A percentile compares a stretch with the other conserved stretches of the same genome.
Conservation (phyloP, 2,888 invertebrate species). For the Meteorus cinctellus region DNA sequence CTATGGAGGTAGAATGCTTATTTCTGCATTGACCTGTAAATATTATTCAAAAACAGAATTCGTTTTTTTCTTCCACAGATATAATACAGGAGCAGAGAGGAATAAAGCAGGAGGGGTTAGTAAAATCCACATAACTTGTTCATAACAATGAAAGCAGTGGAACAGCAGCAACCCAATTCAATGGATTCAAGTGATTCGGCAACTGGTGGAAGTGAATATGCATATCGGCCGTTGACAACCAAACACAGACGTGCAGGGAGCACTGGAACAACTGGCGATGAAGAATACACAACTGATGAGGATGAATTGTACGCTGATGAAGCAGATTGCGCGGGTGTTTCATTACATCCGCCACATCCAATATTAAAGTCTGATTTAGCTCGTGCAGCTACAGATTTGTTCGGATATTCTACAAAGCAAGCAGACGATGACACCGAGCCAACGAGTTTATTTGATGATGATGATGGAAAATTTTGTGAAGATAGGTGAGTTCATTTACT, state of each 20-base stretch:
- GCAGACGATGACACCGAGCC: slow-evolving; percentile 69
- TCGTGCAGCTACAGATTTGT: slow-evolving; percentile 67
- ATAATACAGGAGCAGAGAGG: too few relatives aligned
- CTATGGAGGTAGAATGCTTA: too few relatives aligned
- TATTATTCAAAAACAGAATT: too few relatives aligned
- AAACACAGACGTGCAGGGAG: slow-evolving; percentile 71
- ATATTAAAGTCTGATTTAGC: slow-evolving; percentile 68
- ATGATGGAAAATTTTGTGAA: slow-evolving; percentile 59
- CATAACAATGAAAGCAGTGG: slow-evolving; percentile 62
- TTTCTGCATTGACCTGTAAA: too few relatives aligned
- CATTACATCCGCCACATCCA: slow-evolving; percentile 61
- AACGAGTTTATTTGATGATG: slow-evolving; percentile 72
- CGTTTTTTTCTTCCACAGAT: too few relatives aligned
- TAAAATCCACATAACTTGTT: background rate
- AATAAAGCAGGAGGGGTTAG: background rate
- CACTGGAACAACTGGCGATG: slow-evolving; percentile 76
- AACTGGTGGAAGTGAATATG: slow-evolving; percentile 64
- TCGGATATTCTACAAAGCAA: slow-evolving; percentile 62
- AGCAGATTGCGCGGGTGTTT: slow-evolving; percentile 68
- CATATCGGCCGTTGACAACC: slow-evolving; percentile 67
- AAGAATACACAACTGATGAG: slow-evolving; percentile 76
- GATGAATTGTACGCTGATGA: slow-evolving; percentile 74
- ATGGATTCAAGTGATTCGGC: slow-evolving; percentile 67
- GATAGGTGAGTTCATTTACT: slow-evolving; percentile 50
- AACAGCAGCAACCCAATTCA: slow-evolving; percentile 61